Percentiles rank a stretch among this genome's conserved stretches.
Evolutionary conservation across 2,113 vertebrate genomes (phyloP).

Genomic region (Mystacornis crossleyi): DNA sequence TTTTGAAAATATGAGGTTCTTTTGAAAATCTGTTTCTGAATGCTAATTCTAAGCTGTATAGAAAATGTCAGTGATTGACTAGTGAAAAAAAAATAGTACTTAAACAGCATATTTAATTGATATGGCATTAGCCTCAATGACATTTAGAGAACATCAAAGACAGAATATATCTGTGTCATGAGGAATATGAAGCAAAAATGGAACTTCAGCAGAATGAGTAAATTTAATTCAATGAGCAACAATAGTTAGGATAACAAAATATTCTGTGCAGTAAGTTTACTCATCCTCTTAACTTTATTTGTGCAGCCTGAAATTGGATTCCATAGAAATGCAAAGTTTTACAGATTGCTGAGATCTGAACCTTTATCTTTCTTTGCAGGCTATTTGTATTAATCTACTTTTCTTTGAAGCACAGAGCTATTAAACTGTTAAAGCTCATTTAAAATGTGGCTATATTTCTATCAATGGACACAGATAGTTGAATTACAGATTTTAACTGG

Average conservation of each 20-base stretch:
- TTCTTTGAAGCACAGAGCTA: constrained; percentile 40
- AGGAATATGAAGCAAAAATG: background rate
- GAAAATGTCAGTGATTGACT: background rate
- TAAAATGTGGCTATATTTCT: constrained; percentile 23
- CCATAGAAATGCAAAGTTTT: constrained; percentile 56
- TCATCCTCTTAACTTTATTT: constrained; percentile 59
- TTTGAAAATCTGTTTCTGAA: background rate
- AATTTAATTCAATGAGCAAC: constrained; percentile 24
- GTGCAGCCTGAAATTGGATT: constrained; percentile 56
- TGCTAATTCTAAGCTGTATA: background rate
- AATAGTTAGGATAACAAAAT: constrained; percentile 35
- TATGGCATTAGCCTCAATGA: background rate
- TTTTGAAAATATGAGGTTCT: background rate
- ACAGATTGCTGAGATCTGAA: constrained; percentile 48
- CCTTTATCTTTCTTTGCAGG: constrained; percentile 53
- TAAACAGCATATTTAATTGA: constrained; percentile 26
- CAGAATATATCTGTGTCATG: background rate
- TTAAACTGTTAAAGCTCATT: constrained; percentile 50
- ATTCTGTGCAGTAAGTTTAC: constrained; percentile 46
- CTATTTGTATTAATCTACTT: constrained; percentile 61
- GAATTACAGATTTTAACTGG: constrained; percentile 54
- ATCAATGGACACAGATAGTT: background rate
- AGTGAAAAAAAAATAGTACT: background rate
- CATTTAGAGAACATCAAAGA: constrained; percentile 19
- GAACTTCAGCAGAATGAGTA: constrained; percentile 7